These are phyloP conservation scores for Drosophila macrothrix DNA, from an alignment of 2,888 invertebrate species.

Conservation along the genomic window DNA sequence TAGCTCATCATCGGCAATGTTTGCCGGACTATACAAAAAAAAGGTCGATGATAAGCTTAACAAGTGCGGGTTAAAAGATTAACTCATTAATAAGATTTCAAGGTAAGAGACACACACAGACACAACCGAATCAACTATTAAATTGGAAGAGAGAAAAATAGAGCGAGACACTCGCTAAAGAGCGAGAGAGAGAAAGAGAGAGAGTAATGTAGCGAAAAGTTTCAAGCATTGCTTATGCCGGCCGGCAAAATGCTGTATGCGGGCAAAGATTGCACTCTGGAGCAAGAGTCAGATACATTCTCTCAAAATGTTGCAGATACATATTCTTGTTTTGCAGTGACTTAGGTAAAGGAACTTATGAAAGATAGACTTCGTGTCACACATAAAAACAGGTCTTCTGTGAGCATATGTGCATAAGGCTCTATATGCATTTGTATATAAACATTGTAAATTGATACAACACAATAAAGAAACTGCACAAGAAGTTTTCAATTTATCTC, in stretches of 20 bases:
- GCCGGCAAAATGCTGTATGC: conserved; percentile 61
- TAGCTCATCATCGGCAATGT: conserved; percentile 8
- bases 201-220: conserved; percentile 1
- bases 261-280: conserved; percentile 24
- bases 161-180: conserved; percentile 5
- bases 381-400: conserved; percentile 65
- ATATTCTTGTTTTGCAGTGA: conserved; percentile 34
- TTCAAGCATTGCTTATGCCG: conserved; percentile 58
- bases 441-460: conserved; percentile 1
- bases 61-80: conserved; percentile 70
- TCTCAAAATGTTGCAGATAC: conserved; percentile 28
- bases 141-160: background rate
- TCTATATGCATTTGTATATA: conserved; percentile 14
- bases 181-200: background rate
- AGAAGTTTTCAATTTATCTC: conserved; percentile 2
- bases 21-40: conserved; percentile 28
- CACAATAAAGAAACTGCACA: conserved; percentile 2
- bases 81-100: conserved; percentile 66
- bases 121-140: conserved; percentile 30
- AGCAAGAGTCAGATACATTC: conserved; percentile 39
- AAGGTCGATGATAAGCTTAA: conserved; percentile 48
- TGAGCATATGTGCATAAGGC: conserved; percentile 3
- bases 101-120: conserved; percentile 58
- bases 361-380: conserved; percentile 43
- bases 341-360: conserved; percentile 24